These are phyloP conservation scores for Neuroscelio doddi DNA, from an alignment of 2,888 invertebrate species.

Conservation along the genomic window DNA sequence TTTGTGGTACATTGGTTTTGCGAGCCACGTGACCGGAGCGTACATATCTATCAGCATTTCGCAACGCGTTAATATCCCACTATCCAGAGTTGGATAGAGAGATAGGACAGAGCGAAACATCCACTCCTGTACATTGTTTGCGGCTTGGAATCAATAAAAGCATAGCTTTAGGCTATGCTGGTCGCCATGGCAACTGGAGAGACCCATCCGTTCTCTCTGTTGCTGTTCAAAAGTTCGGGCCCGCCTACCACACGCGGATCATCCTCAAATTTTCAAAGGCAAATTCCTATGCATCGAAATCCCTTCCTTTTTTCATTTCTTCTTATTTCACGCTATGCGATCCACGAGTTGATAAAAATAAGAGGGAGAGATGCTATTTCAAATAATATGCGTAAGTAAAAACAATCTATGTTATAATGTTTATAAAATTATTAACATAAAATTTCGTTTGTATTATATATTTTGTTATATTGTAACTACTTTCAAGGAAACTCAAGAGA, in stretches of 20 bases:
- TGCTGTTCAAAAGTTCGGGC: conserved; percentile 62
- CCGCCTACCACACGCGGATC: conserved; percentile 54
- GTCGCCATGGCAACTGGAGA: conserved; percentile 67
- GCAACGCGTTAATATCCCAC: conserved; percentile 49
- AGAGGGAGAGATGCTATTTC: too few species aligned
- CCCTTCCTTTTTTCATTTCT: conserved; percentile 22
- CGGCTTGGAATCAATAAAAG: conserved; percentile 72
- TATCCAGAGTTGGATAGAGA: conserved; percentile 54
- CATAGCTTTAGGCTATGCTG: conserved; percentile 72
- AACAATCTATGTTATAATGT: too few species aligned
- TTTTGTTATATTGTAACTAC: too few species aligned
- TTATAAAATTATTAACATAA: too few species aligned
- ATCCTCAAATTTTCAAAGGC: conserved; percentile 57
- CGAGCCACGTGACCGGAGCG: conserved; percentile 42
- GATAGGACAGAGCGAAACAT: conserved; percentile 70
- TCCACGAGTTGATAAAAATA: neutral
- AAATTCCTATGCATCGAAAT: conserved; percentile 47
- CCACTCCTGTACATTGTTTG: conserved; percentile 72
- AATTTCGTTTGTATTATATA: too few species aligned
- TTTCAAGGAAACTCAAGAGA: too few species aligned
- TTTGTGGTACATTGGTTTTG: conserved; percentile 37
- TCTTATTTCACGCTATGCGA: conserved; percentile 7
- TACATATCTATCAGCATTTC: conserved; percentile 46
- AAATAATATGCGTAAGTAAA: too few species aligned
- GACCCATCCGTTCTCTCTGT: conserved; percentile 63